Percentiles rank a stretch among this genome's conserved stretches.
These are phyloP conservation scores for Phymorhynchus buccinoides DNA, from an alignment of 1,140 invertebrate species.

Conservation along the genomic window DNA sequence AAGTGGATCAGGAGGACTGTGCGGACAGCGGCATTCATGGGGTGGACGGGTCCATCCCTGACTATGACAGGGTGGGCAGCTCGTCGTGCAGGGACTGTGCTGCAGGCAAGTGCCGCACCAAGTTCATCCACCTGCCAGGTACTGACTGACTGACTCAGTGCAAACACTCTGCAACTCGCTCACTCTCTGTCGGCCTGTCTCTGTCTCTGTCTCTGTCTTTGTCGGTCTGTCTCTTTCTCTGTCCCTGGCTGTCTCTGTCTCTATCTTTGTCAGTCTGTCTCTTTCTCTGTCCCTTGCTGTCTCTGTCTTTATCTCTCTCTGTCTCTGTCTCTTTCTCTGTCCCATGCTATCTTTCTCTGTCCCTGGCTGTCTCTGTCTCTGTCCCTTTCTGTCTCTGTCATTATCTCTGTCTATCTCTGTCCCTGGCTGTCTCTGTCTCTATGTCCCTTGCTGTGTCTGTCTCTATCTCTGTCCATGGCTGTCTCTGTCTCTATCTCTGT, in stretches of 20 bases:
- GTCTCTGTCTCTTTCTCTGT: too few species aligned
- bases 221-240: constrained; percentile 5
- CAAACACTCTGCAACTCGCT: not conserved
- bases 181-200: too few species aligned
- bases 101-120: constrained; percentile 45
- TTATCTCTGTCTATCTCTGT: not conserved
- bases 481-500: not conserved
- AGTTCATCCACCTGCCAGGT: constrained; percentile 48
- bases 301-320: too few species aligned
- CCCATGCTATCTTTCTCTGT: too few species aligned
- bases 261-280: too few species aligned
- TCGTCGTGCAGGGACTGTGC: constrained; percentile 45
- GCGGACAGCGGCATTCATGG: constrained; percentile 22
- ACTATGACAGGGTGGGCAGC: constrained; percentile 42
- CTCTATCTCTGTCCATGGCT: not conserved
- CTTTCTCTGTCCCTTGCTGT: too few species aligned
- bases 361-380: not conserved
- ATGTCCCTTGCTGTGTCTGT: not conserved
- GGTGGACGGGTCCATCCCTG: constrained; percentile 34
- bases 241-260: too few species aligned
- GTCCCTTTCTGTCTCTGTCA: not conserved
- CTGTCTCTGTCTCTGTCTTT: constrained; percentile 14
- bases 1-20: constrained; percentile 10
- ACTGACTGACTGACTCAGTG: not conserved
- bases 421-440: not conserved